These are phyloP conservation scores for Trigoniulus corallinus DNA, from an alignment of 1,140 invertebrate species.

Conservation along the genomic window DNA sequence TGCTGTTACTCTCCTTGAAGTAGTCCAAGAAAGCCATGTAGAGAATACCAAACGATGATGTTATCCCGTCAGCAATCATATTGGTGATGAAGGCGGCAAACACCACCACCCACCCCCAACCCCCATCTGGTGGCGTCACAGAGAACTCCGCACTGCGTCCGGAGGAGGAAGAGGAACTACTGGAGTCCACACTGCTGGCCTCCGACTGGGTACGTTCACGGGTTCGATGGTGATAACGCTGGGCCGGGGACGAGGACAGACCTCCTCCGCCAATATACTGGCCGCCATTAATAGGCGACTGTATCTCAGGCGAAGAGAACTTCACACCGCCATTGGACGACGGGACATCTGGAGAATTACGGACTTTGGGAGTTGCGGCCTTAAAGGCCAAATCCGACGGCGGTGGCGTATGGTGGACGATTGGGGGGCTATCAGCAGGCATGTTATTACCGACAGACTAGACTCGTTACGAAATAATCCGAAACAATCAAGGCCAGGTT, in stretches of 20 bases:
- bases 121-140: slow-evolving; percentile 29
- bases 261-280: not conserved
- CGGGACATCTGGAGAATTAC: not conserved
- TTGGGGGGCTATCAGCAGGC: too few relatives aligned
- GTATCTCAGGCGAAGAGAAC: not conserved
- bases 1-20: slow-evolving; percentile 59
- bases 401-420: too few relatives aligned
- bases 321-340: slow-evolving; percentile 2
- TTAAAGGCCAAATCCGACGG: too few relatives aligned
- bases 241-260: not conserved
- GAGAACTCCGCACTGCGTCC: slow-evolving; percentile 3
- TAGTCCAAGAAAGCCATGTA: slow-evolving; percentile 72
- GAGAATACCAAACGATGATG: slow-evolving; percentile 79
- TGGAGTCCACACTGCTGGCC: not conserved
- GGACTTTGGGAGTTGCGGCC: too few relatives aligned
- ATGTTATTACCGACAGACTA: too few relatives aligned
- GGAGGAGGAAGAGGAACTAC: not conserved
- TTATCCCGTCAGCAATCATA: slow-evolving; percentile 65
- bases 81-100: slow-evolving; percentile 72
- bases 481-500: too few relatives aligned
- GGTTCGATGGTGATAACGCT: not conserved
- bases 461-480: too few relatives aligned
- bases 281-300: not conserved
- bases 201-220: not conserved
- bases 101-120: slow-evolving; percentile 59